Conservation (phyloP, 1,140 invertebrate species). For the Mercenaria mercenaria region DNA sequence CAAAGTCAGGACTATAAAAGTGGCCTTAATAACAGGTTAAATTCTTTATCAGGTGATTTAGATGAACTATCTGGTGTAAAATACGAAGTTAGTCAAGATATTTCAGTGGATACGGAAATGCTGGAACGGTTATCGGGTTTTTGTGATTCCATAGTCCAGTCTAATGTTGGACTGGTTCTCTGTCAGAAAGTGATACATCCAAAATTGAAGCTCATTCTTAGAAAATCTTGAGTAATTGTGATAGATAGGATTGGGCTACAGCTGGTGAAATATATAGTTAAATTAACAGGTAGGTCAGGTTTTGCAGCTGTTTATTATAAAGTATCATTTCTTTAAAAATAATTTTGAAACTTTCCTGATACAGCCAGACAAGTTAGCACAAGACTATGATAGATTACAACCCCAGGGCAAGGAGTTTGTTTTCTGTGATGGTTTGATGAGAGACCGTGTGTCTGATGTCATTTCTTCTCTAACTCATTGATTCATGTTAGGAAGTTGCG, state of each 20-base stretch:
- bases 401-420: too few species aligned
- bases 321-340: too few species aligned
- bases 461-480: too few species aligned
- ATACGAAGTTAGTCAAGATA: constrained; percentile 59
- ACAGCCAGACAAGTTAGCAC: too few species aligned
- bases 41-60: constrained; percentile 75
- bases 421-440: too few species aligned
- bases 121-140: constrained; percentile 56
- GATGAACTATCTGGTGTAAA: constrained; percentile 66
- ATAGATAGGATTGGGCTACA: constrained; percentile 87
- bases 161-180: constrained; percentile 69
- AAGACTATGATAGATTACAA: too few species aligned
- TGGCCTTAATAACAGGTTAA: constrained; percentile 68
- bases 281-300: constrained; percentile 71
- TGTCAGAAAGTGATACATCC: constrained; percentile 80
- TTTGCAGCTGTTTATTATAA: too few species aligned
- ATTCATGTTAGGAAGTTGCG: too few species aligned
- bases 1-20: constrained; percentile 43
- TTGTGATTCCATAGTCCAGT: constrained; percentile 59
- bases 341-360: too few species aligned
- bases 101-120: background rate
- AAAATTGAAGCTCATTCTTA: constrained; percentile 66
- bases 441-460: too few species aligned
- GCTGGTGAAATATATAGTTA: constrained; percentile 64
- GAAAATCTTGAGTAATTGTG: constrained; percentile 92